These are phyloP conservation scores for Tenualosa ilisha DNA, from an alignment of 2,797 vertebrate genomes.

Conservation along the genomic window DNA sequence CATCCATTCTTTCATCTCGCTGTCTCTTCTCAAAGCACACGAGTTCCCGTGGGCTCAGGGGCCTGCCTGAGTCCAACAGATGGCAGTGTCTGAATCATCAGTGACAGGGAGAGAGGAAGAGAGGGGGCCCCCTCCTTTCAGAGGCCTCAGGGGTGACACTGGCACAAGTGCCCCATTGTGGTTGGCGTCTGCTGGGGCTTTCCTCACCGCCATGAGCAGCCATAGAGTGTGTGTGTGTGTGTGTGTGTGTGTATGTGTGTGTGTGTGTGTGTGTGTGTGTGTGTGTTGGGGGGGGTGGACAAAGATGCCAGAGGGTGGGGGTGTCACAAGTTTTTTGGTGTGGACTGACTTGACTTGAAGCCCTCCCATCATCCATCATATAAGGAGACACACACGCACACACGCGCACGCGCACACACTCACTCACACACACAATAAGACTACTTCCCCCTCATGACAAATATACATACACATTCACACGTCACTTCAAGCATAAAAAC, in stretches of 20 bases:
- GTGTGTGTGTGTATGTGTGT: too few relatives aligned
- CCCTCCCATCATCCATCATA: constrained; percentile 31
- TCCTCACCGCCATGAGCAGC: constrained; percentile 32
- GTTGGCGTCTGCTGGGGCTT: constrained; percentile 61
- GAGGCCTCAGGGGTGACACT: constrained; percentile 60
- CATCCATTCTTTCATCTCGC: background rate
- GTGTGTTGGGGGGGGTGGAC: constrained; percentile 2
- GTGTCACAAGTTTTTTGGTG: constrained; percentile 33
- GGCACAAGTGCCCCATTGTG: constrained; percentile 75
- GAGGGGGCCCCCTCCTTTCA: constrained; percentile 35
- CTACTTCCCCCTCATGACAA: background rate
- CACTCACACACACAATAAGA: background rate
- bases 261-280: too few relatives aligned
- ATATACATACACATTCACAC: background rate
- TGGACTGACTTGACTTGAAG: constrained; percentile 27
- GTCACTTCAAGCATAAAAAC: background rate
- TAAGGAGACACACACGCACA: background rate
- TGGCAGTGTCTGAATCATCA: constrained; percentile 32
- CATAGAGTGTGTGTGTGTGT: too few relatives aligned
- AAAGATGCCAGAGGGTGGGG: constrained; percentile 32
- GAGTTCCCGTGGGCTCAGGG: constrained; percentile 3
- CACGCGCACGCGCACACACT: background rate
- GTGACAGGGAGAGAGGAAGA: constrained; percentile 29
- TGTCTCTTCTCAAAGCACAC: background rate
- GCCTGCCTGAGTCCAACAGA: constrained; percentile 35